Conservation (phyloP, 1,140 invertebrate genomes). For the Cotesia vestalis region DNA sequence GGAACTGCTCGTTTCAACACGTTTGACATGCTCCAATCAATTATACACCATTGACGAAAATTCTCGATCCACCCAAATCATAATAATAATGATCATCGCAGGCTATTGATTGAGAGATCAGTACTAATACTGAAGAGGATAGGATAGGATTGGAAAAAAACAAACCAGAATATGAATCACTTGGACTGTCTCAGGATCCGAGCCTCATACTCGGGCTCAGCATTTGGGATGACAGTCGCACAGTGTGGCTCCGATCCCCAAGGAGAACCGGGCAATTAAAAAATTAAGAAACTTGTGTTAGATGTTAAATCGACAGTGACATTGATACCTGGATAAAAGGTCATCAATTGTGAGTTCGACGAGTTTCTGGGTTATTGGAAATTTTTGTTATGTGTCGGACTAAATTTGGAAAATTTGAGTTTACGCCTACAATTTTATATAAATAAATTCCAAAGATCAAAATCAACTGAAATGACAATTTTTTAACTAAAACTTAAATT, state of each 20-base stretch:
- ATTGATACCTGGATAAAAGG: conserved; percentile 7
- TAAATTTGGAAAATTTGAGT: no score
- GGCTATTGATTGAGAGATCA: not conserved
- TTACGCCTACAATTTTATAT: no score
- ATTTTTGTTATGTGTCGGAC: no score
- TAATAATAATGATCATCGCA: not conserved
- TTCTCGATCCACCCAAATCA: not conserved
- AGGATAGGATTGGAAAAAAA: no score
- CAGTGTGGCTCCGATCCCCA: conserved; percentile 27
- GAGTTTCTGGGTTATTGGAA: no score
- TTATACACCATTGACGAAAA: conserved; percentile 1
- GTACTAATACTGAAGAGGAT: no score
- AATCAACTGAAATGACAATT: no score
- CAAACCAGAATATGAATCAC: no score
- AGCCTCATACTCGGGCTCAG: no score
- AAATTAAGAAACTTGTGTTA: conserved; percentile 24
- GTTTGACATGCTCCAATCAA: conserved; percentile 5
- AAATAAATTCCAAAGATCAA: no score
- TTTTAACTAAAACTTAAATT: no score
- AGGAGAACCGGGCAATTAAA: conserved; percentile 30
- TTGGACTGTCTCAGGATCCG: no score
- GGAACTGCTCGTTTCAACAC: conserved; percentile 6
- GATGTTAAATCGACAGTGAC: not conserved
- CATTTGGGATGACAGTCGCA: conserved; percentile 11
- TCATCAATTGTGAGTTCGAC: conserved; percentile 20